Evolutionary conservation across 2,113 vertebrate species (phyloP), one percentile per base, ranked within the genome.

Genomic region (Scopus umbretta): DNA sequence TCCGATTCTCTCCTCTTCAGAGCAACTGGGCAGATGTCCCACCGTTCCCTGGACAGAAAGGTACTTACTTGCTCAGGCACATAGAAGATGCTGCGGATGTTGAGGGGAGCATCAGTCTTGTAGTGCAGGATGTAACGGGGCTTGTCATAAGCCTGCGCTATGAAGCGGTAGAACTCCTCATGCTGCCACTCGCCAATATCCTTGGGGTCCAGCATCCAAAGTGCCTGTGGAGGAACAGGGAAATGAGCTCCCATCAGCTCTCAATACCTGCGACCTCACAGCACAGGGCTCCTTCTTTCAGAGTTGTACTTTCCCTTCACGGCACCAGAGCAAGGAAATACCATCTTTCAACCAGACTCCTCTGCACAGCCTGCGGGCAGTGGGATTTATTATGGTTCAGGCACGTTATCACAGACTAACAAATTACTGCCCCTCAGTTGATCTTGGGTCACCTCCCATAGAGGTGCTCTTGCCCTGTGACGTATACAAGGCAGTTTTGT

Each of bases 181-280:
- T 99, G 99, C 98, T 99, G 99, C 98, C 98, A 98, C 71, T 99
- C 99, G 0, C 98, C 80, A 4, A 99, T 98, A 16, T 99, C 99
- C 94, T 99, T 99, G 9, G 99, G 98, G 34, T 99, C 99, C 98
- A 99, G 98, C 98, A 98, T 99, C 99, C 99, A 99, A 95, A 99
- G 94, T 7, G 99, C 99, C 99, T 99, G 96, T 1, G 11, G 23
- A 76, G 16, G 38, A 80, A 18, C 27, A 34, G 6, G n/a, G 20
- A 80, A 4, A 38, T 18, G 59, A 56, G 6, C 23, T 61, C 89
- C 38, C 55, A 49, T 27, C 61, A 59, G 36, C 23, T 84, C 59
- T 68, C 38, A 59, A 49, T n/a, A 70, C 23, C 50, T 12, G 6
- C 0, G 2, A 73, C 43, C 62, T 70, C 55, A 19, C 14, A 70